Evolutionary conservation across 2,113 vertebrate genomes (phyloP).

Genomic region (Oncorhynchus mykiss): DNA sequence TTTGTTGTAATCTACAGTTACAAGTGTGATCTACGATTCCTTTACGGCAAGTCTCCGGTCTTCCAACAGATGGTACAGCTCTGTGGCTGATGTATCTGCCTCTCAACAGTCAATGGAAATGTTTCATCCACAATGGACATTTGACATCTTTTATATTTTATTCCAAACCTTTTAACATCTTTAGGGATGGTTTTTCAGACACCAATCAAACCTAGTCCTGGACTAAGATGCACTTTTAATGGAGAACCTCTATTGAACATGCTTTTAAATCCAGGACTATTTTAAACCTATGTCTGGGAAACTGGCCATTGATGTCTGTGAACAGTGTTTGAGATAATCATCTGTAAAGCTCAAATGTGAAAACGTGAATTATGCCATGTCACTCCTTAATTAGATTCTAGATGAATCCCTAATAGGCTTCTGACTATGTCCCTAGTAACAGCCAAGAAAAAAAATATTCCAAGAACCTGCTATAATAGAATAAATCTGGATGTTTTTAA

Average conservation of each 20-base stretch:
- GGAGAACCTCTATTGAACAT: no score
- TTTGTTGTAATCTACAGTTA: not conserved
- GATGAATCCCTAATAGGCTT: not conserved
- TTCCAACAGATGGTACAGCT: not conserved
- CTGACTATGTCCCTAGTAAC: not conserved
- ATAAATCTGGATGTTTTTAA: constrained; percentile 9
- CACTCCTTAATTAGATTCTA: not conserved
- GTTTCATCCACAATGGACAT: not conserved
- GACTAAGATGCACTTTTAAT: no score
- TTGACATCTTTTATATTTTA: no score
- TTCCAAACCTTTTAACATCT: no score
- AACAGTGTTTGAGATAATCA: not conserved
- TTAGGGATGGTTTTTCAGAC: no score
- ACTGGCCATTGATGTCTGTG: not conserved
- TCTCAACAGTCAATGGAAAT: not conserved
- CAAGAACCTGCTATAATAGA: not conserved
- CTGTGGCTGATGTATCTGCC: not conserved
- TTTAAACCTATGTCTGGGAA: no score
- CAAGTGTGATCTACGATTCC: not conserved
- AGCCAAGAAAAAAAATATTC: not conserved
- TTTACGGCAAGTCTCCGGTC: not conserved
- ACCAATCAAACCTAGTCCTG: no score
- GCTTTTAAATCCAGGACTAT: no score
- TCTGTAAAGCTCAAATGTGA: not conserved
- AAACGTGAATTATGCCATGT: not conserved